A percentile compares a stretch with the other conserved stretches of the same genome.
Conservation (phyloP, 2,113 vertebrate species). For the Hystrix cristata region DNA sequence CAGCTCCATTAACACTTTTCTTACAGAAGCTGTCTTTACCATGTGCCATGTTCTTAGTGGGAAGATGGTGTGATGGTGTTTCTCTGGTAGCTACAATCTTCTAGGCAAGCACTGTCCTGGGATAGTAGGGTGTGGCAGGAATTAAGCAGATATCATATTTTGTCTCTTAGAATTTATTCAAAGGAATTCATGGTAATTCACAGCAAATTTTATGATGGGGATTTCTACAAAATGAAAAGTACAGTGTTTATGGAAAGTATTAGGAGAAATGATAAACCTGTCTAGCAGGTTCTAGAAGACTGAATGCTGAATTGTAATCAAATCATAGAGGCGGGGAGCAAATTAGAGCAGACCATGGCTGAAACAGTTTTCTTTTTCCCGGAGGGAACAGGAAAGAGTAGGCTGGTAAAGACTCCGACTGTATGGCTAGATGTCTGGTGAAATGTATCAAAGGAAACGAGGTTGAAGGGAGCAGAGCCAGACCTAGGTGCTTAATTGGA, state of each 20-base stretch:
- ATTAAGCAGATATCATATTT: neutral
- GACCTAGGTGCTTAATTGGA: neutral
- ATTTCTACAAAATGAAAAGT: neutral
- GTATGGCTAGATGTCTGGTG: neutral
- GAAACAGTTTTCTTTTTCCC: neutral
- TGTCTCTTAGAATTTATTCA: neutral
- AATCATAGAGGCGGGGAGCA: neutral
- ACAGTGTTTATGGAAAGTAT: neutral
- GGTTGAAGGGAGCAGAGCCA: neutral
- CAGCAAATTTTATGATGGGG: neutral
- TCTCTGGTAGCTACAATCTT: neutral
- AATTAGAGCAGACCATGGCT: neutral
- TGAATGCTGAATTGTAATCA: neutral
- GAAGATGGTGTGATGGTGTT: neutral
- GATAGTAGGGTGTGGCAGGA: neutral
- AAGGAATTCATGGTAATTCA: neutral
- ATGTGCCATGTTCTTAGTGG: neutral
- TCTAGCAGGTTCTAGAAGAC: neutral
- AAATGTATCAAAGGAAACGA: neutral
- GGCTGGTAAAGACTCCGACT: neutral
- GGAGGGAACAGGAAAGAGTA: neutral
- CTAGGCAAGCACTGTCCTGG: neutral
- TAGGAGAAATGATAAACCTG: neutral
- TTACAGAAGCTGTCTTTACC: neutral
- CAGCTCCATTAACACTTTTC: neutral